Evolutionary conservation across 1,140 invertebrate genomes (phyloP), one percentile per base, ranked within the genome.

Genomic region (Neotoxoptera formosana): DNA sequence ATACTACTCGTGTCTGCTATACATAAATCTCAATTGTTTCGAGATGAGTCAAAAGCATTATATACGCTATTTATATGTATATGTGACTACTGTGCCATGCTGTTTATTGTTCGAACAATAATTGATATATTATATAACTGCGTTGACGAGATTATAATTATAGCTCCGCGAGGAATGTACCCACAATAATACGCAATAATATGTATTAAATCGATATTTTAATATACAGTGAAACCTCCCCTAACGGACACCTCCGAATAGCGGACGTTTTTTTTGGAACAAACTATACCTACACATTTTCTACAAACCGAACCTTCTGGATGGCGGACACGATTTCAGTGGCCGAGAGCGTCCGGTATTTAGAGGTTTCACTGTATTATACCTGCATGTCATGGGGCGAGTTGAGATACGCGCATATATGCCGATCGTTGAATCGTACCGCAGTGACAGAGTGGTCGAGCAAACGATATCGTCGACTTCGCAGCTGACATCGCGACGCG

Each of bases 11-110:
- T 76, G 60, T n/a, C 30, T 76, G 60, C 30, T n/a, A n/a, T n/a
- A n/a, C 60, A 76, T n/a, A 76, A 76, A 76, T 76, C 60, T 76
- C 60, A 76, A 76, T 76, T 76, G 21, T 76, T 76, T 76, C n/a
- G 30, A 76, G 60, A 76, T 34, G 60, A n/a, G n/a, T 76, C n/a
- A n/a, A 76, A 76, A n/a, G 30, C 30, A n/a, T 76, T 76, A 76
- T 76, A 76, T 76, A 67, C 30, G 60, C 60, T 30, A 67, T 67
- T 67, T 67, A 76, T 76, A 4, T 76, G n/a, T 30, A 4, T 76
- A 76, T 30, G n/a, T 30, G n/a, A 76, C 60, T 76, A 20, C 60
- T 76, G n/a, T n/a, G n/a, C 30, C 14, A n/a, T n/a, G n/a, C 14
- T 76, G 60, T n/a, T 76, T n/a, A n/a, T 76, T 76, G 1, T 76